Evolutionary conservation across 2,113 vertebrate species (phyloP).

Genomic region (Poecile atricapillus): DNA sequence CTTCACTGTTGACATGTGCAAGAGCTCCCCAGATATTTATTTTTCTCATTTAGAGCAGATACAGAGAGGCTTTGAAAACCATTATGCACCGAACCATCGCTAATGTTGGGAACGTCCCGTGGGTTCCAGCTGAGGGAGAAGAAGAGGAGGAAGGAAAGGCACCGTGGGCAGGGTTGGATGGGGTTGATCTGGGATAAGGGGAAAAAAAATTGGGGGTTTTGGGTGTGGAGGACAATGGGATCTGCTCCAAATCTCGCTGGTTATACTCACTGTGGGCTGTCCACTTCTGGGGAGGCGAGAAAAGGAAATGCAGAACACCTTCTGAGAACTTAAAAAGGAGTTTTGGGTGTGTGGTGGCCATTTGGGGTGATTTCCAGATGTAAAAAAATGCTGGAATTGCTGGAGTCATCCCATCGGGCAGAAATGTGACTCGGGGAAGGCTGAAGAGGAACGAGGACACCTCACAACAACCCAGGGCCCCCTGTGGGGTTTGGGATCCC

Average conservation of each 20-base stretch:
- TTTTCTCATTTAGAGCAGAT: conserved; percentile 67
- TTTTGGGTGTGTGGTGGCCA: not conserved
- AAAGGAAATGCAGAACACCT: not conserved
- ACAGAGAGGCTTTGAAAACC: conserved; percentile 56
- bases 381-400: not conserved
- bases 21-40: conserved; percentile 69
- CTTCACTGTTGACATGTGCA: conserved; percentile 73
- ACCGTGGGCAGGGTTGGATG: not conserved
- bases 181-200: not conserved
- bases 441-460: not conserved
- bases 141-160: not conserved
- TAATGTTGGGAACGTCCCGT: conserved; percentile 24
- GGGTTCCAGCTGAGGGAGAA: conserved; percentile 10
- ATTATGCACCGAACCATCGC: conserved; percentile 40
- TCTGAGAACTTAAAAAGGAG: not conserved
- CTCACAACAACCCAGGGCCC: not conserved
- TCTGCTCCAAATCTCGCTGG: not conserved
- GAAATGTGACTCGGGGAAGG: not conserved
- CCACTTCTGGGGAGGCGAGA: not conserved
- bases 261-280: not conserved
- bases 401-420: not conserved
- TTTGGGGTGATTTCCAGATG: not conserved
- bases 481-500: not conserved
- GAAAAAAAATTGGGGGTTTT: not conserved
- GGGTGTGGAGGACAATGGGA: not conserved